phyloP scores from a whole-genome alignment of 1,140 invertebrate genomes.

The Geopemphigus sp. region DNA sequence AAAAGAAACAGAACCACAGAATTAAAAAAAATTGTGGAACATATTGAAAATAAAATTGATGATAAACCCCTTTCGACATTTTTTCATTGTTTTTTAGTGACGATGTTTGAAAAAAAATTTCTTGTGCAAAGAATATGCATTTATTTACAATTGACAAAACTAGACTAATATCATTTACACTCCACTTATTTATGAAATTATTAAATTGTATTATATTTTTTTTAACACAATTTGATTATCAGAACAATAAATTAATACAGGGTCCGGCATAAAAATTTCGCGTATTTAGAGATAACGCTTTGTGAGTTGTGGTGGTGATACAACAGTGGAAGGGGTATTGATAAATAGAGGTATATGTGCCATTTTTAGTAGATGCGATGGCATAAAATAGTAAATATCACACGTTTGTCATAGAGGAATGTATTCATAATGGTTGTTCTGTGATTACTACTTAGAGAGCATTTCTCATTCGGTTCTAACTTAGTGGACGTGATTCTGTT shows the following conservation, averaged over 20 bases:
- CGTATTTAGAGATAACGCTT: neutral
- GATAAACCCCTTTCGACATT: neutral
- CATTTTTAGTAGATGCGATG: neutral
- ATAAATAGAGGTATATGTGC: neutral
- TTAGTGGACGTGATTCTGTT: too few relatives aligned
- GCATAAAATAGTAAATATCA: neutral
- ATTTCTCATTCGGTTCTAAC: too few relatives aligned
- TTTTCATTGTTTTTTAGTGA: too few relatives aligned
- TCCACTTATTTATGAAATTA: too few relatives aligned
- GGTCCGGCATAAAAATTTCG: neutral
- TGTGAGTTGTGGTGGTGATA: neutral
- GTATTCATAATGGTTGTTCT: too few relatives aligned
- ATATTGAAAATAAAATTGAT: conserved; percentile 35
- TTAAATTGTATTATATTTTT: too few relatives aligned
- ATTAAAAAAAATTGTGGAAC: conserved; percentile 40
- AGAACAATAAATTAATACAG: too few relatives aligned
- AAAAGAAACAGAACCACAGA: conserved; percentile 11
- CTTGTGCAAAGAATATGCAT: too few relatives aligned
- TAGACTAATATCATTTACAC: too few relatives aligned
- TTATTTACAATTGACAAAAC: too few relatives aligned
- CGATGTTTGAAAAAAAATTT: too few relatives aligned
- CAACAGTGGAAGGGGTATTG: neutral
- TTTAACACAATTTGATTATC: too few relatives aligned
- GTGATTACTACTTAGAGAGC: neutral
- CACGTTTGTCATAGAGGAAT: neutral